phyloP scores from a whole-genome alignment of 2,113 vertebrate genomes.

The Cynopterus brachyotis region DNA sequence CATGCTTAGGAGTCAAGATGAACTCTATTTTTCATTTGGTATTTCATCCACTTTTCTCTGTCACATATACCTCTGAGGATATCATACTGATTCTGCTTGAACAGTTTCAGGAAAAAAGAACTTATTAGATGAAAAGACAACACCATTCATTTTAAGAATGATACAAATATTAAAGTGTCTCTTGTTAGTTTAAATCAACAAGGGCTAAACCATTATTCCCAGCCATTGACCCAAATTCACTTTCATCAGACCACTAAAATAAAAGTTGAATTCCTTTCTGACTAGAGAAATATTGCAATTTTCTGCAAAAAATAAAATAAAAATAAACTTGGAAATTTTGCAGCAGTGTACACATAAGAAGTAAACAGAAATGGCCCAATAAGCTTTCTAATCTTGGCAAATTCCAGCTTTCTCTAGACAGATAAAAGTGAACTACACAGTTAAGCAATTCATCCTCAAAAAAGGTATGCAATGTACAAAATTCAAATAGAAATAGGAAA shows the following conservation, averaged over 20 bases:
- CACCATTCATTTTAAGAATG: background rate
- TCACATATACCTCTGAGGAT: background rate
- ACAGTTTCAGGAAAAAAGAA: background rate
- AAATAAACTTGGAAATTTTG: background rate
- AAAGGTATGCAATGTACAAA: background rate
- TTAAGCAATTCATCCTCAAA: background rate
- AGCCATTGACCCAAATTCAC: background rate
- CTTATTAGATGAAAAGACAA: background rate
- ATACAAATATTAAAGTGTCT: background rate
- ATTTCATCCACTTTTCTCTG: background rate
- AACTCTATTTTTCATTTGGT: background rate
- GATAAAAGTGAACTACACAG: background rate
- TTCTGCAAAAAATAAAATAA: background rate
- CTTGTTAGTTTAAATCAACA: constrained; percentile 6
- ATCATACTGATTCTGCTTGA: background rate
- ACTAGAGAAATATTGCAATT: background rate
- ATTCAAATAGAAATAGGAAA: background rate
- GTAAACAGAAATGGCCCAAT: background rate
- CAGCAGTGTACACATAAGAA: background rate
- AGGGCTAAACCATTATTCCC: background rate
- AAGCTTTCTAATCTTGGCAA: background rate
- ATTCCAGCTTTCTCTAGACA: background rate
- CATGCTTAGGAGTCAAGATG: background rate
- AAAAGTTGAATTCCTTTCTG: background rate
- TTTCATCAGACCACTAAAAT: background rate